Conservation (phyloP, 2,113 vertebrate species). For the Eolophus roseicapilla region DNA sequence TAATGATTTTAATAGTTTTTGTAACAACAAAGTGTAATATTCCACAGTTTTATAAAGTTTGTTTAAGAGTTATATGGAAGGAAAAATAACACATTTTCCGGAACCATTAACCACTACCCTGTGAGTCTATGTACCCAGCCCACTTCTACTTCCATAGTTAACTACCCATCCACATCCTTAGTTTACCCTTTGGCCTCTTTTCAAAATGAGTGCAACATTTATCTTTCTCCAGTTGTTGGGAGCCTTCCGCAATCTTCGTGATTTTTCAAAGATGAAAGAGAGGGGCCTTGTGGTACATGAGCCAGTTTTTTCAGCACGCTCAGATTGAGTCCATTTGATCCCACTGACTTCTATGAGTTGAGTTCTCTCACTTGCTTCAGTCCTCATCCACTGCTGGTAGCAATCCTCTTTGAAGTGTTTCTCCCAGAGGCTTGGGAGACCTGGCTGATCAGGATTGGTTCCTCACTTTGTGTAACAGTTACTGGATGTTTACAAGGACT, state of each 20-base stretch:
- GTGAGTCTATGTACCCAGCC: too few relatives aligned
- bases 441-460: background rate
- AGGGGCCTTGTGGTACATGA: background rate
- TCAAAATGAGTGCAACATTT: background rate
- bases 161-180: background rate
- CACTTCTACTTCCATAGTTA: background rate
- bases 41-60: background rate
- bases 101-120: background rate
- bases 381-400: background rate
- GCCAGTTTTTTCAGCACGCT: background rate
- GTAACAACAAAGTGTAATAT: background rate
- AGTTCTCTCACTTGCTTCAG: background rate
- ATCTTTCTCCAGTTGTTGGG: background rate
- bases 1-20: background rate
- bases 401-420: background rate
- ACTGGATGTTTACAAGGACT: background rate
- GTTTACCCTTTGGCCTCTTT: background rate
- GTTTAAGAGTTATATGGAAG: background rate
- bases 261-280: background rate
- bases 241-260: background rate
- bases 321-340: background rate
- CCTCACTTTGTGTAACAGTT: background rate
- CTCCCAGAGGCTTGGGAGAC: background rate
- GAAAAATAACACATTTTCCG: background rate
- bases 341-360: background rate